phyloP scores from a whole-genome alignment of 92 coral and sea anemone species.

The Palythoa heliodiscus region DNA sequence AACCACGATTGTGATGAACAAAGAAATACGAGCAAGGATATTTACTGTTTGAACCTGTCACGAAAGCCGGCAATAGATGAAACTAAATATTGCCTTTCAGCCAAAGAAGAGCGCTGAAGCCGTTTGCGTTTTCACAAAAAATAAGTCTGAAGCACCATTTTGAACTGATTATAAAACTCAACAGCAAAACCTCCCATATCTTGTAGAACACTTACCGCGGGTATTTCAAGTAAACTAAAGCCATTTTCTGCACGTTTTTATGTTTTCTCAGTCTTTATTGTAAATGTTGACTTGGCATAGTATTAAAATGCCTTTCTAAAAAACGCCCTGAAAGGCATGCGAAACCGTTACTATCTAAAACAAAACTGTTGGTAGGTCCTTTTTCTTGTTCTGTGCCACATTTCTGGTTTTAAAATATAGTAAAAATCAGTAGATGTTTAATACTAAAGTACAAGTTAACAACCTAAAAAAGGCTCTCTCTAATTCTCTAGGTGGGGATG shows the following conservation, averaged over 20 bases:
- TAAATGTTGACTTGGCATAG: background rate
- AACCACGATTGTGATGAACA: slow-evolving; percentile 14
- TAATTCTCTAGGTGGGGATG: no score
- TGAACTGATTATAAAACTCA: background rate
- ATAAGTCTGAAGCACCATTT: background rate
- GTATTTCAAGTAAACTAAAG: no score
- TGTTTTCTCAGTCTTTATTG: background rate
- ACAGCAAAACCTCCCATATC: background rate
- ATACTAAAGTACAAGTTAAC: no score
- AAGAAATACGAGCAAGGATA: background rate
- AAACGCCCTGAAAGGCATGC: no score
- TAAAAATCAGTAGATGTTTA: no score
- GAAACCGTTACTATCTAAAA: no score
- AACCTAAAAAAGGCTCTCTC: no score
- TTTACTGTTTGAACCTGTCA: slow-evolving; percentile 16
- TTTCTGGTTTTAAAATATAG: no score
- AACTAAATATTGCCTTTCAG: slow-evolving; percentile 1
- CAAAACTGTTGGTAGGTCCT: no score
- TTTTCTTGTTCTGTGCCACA: no score
- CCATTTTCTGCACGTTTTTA: background rate
- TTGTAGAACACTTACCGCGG: background rate
- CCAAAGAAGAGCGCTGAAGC: background rate
- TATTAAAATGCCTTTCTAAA: no score
- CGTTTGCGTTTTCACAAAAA: background rate
- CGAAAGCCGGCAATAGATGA: slow-evolving; percentile 13